Evolutionary conservation across 2,113 vertebrate genomes (phyloP), one percentile per base, ranked within the genome.

Genomic region (Cynopterus brachyotis): DNA sequence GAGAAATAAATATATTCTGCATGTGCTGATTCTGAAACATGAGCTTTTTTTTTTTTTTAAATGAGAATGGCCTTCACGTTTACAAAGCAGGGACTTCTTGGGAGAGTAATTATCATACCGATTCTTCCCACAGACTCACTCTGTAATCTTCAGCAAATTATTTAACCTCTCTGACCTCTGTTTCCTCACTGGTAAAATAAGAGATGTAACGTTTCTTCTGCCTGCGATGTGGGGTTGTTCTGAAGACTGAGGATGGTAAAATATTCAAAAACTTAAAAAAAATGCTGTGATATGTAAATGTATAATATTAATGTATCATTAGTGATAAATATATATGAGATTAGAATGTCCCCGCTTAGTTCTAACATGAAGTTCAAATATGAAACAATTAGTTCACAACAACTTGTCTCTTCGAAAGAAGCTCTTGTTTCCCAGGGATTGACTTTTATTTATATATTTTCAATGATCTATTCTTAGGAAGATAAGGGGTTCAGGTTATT

Each of bases 1-100:
- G 70, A 92, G 22, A 78, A 94, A 78, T 67, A 94, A 91, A 62
- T 91, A n/a, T 90, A 57, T 87, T 89, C 62, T 47, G 42, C 37
- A 59, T 24, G 72, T 57, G 24, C 57, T 3, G 17, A 73, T 60
- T 73, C 80, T 15, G 80, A 50, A 84, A 91, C 28, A 79, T 2
- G 40, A 55, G 11, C 5, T 92, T 90, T 85, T 47, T 83, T 66
- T 60, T 5, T 50, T 50, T 50, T 16, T 50, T 50, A 16, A 90
- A 78, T 67, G 53, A 95, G 60, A 95, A 32, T 87, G 60, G 42
- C 42, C 83, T 53, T 90, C 75, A 82, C 84, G 73, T 94, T 78
- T 64, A 94, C 70, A 94, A 95, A 92, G 26, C 19, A 67, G 55
- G 32, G 47, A 35, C 42, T 92, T 92, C 69, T 45, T 22, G 79